These are phyloP conservation scores for Origma solitaria DNA, from an alignment of 2,113 vertebrate species.

Conservation along the genomic window DNA sequence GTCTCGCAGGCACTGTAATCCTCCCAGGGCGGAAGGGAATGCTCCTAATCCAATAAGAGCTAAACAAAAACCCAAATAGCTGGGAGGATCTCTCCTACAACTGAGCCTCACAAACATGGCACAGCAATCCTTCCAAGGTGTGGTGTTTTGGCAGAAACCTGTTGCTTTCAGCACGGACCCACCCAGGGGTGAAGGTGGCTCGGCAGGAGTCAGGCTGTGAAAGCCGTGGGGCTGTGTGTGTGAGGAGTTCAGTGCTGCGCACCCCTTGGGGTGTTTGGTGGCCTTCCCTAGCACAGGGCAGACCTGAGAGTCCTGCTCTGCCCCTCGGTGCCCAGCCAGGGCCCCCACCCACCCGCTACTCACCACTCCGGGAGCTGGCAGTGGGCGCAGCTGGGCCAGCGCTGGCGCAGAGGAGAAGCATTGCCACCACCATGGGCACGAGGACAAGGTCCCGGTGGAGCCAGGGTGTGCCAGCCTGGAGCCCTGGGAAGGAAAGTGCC, in stretches of 20 bases:
- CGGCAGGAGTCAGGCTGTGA: neutral
- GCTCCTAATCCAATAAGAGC: neutral
- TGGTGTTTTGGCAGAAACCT: neutral
- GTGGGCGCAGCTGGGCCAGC: neutral
- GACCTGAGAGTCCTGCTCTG: neutral
- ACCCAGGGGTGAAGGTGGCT: neutral
- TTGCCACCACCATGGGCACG: neutral
- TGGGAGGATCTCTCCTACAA: neutral
- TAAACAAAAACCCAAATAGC: neutral
- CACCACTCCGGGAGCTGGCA: neutral
- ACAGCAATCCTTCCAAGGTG: neutral
- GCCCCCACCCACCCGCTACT: neutral
- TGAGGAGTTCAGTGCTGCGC: neutral
- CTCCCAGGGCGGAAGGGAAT: neutral
- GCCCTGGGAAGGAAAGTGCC: neutral
- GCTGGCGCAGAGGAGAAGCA: neutral
- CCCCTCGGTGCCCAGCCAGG: neutral
- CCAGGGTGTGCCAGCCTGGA: neutral
- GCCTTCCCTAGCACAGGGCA: neutral
- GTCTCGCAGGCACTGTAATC: neutral
- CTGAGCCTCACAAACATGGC: neutral
- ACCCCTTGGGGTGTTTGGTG: neutral
- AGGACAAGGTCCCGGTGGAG: neutral
- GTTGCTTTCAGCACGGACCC: neutral
- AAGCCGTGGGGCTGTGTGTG: neutral